Evolutionary conservation across 2,797 vertebrate species (phyloP), one percentile per base, ranked within the genome.

Genomic region (Siniperca undulata): DNA sequence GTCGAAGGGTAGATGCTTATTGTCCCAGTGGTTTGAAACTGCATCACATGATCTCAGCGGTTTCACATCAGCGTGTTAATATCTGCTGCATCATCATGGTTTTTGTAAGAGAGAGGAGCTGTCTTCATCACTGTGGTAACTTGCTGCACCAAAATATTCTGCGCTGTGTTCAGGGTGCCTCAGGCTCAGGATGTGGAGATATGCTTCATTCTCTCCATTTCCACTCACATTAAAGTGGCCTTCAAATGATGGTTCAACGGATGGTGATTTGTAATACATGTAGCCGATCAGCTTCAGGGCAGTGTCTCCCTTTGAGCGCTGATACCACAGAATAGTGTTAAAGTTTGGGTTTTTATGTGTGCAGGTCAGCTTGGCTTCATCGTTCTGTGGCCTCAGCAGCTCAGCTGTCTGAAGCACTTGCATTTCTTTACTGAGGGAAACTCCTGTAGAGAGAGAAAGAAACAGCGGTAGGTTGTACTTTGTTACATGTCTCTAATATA

Each of bases 271-370:
- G 34, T 88, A 90, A 58, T 85, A 86, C 7, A 87, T 59, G 14
- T 58, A 65, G 9, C 77, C 86, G 24, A 92, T 62, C 2, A 56
- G 44, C 60, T 87, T 75, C 0, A 90, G 80, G 40, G 64, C 44
- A 59, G 22, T 73, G 76, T 77, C 77, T 59, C 72, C 72, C 2
- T 64, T 48, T 34, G 61, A 8, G 22, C 72, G 67, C 70, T 73
- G 83, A 74, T 91, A 91, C 89, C 89, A 92, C 55, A 74, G 70
- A 55, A 86, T 68, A 46, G 82, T 88, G 80, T 87, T 66, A 22
- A 80, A 86, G 17, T 10, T 78, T 56, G 30, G 36, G n/a, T 30
- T 53, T 65, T 77, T 9, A 50, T 90, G 81, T 7, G 77, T 86
- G 58, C 80, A 84, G 38, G 74, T 82, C 66, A 90, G 72, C 11